These are phyloP conservation scores for Chrysolina oricalcia DNA, from an alignment of 2,888 invertebrate genomes.

Conservation along the genomic window DNA sequence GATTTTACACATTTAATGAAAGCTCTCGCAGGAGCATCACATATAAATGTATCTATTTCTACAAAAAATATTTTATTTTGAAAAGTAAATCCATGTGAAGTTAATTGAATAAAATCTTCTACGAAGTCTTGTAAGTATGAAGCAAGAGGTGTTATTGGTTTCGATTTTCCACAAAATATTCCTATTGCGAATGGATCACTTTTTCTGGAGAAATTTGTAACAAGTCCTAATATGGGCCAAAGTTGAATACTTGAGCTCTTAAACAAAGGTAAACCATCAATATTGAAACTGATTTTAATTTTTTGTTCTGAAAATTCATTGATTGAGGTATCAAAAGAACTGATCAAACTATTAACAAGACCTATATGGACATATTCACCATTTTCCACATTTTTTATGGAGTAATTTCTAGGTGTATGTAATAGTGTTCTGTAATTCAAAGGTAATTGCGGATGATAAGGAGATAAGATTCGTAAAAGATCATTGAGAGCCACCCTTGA, in stretches of 20 bases:
- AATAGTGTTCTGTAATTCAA: slow-evolving; percentile 41
- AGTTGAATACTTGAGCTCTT: slow-evolving; percentile 41
- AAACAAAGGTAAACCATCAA: slow-evolving; percentile 49
- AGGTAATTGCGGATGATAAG: slow-evolving; percentile 44
- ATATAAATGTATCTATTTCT: slow-evolving; percentile 47
- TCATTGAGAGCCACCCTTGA: slow-evolving; percentile 34
- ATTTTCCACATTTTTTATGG: slow-evolving; percentile 33
- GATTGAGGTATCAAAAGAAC: not conserved
- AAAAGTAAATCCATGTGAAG: slow-evolving; percentile 30
- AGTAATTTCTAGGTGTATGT: slow-evolving; percentile 34
- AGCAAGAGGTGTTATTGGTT: slow-evolving; percentile 47
- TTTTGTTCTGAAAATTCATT: not conserved
- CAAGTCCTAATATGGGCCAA: slow-evolving; percentile 47
- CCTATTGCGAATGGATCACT: slow-evolving; percentile 29
- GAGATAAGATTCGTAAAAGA: slow-evolving; percentile 42
- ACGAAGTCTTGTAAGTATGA: slow-evolving; percentile 48
- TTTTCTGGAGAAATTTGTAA: slow-evolving; percentile 35
- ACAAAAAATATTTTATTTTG: slow-evolving; percentile 35
- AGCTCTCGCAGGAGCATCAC: slow-evolving; percentile 54
- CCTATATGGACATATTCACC: slow-evolving; percentile 44
- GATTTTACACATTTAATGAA: slow-evolving; percentile 52
- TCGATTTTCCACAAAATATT: slow-evolving; percentile 49
- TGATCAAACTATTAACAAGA: slow-evolving; percentile 33
- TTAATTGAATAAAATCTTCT: slow-evolving; percentile 42
- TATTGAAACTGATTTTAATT: slow-evolving; percentile 37